Evolutionary conservation across 1,140 invertebrate genomes (phyloP).

Genomic region (Eulimnadia texana): DNA sequence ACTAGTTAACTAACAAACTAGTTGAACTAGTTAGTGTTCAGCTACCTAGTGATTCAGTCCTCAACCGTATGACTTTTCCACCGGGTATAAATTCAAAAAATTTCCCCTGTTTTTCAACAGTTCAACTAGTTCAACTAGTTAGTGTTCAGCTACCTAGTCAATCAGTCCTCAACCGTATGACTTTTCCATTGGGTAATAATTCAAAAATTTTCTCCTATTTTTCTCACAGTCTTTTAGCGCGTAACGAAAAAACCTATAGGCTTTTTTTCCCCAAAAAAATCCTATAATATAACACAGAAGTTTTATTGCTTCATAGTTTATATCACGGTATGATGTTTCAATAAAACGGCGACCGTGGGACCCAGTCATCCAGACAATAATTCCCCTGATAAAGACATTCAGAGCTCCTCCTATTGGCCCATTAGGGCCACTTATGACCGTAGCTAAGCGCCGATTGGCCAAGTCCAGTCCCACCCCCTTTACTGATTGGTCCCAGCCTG

Average conservation of each 20-base stretch:
- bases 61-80: too few species aligned
- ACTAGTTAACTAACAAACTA: too few species aligned
- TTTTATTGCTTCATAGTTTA: neutral
- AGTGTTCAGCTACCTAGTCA: too few species aligned
- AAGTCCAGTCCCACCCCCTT: neutral
- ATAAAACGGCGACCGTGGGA: neutral
- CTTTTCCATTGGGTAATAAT: too few species aligned
- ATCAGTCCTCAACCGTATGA: too few species aligned
- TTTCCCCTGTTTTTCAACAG: too few species aligned
- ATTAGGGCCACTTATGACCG: neutral
- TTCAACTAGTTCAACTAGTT: too few species aligned
- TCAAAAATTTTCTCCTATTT: too few species aligned
- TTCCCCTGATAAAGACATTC: neutral
- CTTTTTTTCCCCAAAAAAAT: neutral
- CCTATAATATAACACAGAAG: neutral
- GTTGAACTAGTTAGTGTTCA: too few species aligned
- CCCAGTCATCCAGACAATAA: neutral
- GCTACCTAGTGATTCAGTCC: too few species aligned
- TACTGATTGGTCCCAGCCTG: neutral
- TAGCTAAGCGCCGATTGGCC: neutral
- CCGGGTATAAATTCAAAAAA: too few species aligned
- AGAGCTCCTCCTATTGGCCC: neutral
- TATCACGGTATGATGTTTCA: neutral
- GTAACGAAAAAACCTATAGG: neutral
- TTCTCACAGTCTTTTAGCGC: too few species aligned